These are phyloP conservation scores for Percopsis omiscomaycus DNA, from an alignment of 2,797 vertebrate genomes.

Conservation along the genomic window DNA sequence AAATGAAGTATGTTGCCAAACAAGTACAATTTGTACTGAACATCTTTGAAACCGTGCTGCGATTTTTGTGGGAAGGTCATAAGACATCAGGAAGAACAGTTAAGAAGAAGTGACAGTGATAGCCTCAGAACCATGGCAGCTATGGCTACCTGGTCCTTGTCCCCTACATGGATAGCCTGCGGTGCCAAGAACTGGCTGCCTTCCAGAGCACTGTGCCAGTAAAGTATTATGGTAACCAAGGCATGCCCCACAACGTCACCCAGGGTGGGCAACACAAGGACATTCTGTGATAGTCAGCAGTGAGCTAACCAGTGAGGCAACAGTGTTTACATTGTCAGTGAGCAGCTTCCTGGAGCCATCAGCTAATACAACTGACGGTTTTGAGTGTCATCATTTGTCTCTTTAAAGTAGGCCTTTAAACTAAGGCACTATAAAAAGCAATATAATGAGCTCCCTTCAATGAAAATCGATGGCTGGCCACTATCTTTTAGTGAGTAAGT, in stretches of 20 bases:
- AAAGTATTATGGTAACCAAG: constrained; percentile 14
- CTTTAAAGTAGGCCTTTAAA: not conserved
- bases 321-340: not conserved
- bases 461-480: too few species aligned
- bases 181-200: constrained; percentile 34
- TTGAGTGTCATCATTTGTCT: constrained; percentile 27
- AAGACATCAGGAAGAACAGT: too few species aligned
- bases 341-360: constrained; percentile 62
- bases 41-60: too few species aligned
- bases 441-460: too few species aligned
- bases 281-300: constrained; percentile 39
- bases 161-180: constrained; percentile 19
- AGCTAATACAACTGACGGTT: constrained; percentile 55
- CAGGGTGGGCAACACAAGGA: constrained; percentile 11
- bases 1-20: too few species aligned
- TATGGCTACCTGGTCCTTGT: constrained; percentile 23
- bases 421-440: too few species aligned
- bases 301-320: constrained; percentile 33
- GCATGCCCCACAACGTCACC: constrained; percentile 16
- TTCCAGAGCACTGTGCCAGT: constrained; percentile 13
- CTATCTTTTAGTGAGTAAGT: not conserved
- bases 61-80: too few species aligned
- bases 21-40: too few species aligned
- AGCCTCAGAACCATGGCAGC: constrained; percentile 22
- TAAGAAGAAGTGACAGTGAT: constrained; percentile 12